Percentiles rank a stretch among this genome's conserved stretches.
These are phyloP conservation scores for Melopsittacus undulatus DNA, from an alignment of 2,797 vertebrate species.

Conservation along the genomic window DNA sequence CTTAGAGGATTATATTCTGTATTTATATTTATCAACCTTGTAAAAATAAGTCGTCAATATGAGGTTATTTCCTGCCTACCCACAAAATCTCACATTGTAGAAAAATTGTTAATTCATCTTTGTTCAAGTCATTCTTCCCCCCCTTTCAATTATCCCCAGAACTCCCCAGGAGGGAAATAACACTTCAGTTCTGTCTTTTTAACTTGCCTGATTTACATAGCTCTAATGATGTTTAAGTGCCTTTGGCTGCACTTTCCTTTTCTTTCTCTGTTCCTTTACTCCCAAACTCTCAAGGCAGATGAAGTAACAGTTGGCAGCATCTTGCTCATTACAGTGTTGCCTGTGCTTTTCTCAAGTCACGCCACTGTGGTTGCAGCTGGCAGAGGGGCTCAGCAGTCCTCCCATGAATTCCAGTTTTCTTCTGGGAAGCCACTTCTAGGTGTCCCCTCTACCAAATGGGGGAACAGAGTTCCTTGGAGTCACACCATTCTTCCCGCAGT, in stretches of 20 bases:
- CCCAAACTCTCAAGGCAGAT: slow-evolving; percentile 45
- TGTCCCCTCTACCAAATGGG: not conserved
- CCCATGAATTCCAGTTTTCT: not conserved
- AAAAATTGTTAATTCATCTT: slow-evolving; percentile 40
- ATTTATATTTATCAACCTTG: not conserved
- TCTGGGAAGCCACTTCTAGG: not conserved
- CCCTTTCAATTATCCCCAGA: slow-evolving; percentile 32
- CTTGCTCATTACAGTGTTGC: not conserved
- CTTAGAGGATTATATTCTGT: not conserved
- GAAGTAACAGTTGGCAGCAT: slow-evolving; percentile 52
- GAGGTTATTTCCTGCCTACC: not conserved
- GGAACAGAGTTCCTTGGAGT: not conserved
- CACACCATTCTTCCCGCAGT: not conserved
- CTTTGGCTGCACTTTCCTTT: slow-evolving; percentile 42
- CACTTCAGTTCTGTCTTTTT: slow-evolving; percentile 52
- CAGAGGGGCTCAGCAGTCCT: not conserved
- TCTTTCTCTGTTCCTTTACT: not conserved
- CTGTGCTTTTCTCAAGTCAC: not conserved
- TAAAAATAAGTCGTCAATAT: not conserved
- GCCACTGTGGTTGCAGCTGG: not conserved
- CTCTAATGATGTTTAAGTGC: slow-evolving; percentile 35
- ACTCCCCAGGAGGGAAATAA: slow-evolving; percentile 56
- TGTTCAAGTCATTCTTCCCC: slow-evolving; percentile 19
- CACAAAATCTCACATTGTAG: slow-evolving; percentile 11
- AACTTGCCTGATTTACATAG: slow-evolving; percentile 55